Percentiles rank a stretch among this genome's conserved stretches.
Evolutionary conservation across 2,888 invertebrate genomes (phyloP).

Genomic region (Drosophila helvetica): DNA sequence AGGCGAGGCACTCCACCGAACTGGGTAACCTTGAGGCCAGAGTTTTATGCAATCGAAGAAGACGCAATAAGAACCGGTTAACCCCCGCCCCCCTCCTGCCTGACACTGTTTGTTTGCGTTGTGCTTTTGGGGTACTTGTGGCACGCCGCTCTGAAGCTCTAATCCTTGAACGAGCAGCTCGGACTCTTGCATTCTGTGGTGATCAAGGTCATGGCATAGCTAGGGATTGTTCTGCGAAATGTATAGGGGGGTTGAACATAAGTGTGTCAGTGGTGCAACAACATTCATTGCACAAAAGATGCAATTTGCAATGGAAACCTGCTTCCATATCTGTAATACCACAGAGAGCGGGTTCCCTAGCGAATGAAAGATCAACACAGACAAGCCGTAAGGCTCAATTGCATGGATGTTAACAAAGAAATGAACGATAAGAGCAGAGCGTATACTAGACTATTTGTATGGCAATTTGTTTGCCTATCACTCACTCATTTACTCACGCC

Average conservation of each 20-base stretch:
- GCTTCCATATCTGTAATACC: not conserved
- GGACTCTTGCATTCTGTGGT: not conserved
- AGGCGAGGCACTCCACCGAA: constrained; percentile 16
- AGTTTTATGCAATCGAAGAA: constrained; percentile 46
- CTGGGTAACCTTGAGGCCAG: constrained; percentile 39
- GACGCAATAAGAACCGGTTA: constrained; percentile 69
- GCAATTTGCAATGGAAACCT: constrained; percentile 13
- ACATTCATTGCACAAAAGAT: constrained; percentile 15
- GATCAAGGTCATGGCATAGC: constrained; percentile 19
- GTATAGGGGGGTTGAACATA: constrained; percentile 7
- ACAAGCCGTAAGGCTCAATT: constrained; percentile 16
- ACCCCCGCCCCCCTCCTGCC: not conserved
- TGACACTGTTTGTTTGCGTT: constrained; percentile 37
- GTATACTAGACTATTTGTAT: constrained; percentile 26
- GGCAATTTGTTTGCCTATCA: constrained; percentile 30
- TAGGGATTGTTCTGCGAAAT: not conserved
- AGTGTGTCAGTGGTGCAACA: constrained; percentile 40
- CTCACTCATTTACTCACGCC: not conserved
- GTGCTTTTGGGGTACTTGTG: not conserved
- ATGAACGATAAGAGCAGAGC: constrained; percentile 26
- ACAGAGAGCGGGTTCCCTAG: not conserved
- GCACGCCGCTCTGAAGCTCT: constrained; percentile 10
- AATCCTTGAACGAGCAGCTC: constrained; percentile 18
- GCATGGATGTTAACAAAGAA: constrained; percentile 3
- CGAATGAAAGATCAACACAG: not conserved